Base-by-base conservation (phyloP, 2,113 vertebrate genomes). In the Tinamus guttatus region DNA sequence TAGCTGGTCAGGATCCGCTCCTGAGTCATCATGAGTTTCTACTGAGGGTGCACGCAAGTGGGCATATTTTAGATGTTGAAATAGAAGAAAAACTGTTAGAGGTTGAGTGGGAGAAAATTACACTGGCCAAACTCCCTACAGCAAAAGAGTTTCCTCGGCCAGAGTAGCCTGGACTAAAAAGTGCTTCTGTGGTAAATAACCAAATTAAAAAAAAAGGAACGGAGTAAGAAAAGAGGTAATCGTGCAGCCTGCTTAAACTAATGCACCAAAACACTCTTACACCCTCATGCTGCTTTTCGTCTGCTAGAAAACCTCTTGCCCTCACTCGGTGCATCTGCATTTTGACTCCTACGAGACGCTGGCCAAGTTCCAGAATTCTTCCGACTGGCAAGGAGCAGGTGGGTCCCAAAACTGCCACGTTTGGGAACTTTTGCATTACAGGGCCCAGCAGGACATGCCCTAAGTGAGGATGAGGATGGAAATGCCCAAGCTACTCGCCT, bases 21-120 rank as follows among this genome's bases (percentile, higher is more conserved):
- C 77, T 90, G 92, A 97, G 62, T 94, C 85, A 88, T 38, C n/a
- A 3, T 68, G 68, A 81, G 62, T 86, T 92, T 90, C 94, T 87
- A 41, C 38, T 0, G 43, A 85, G 80, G 32, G 38, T 73, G 88
- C 73, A 85, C 93, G 83, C 62, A 73, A 86, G 62, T 36, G 86
- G 74, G 52, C 58, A 49, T 89, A 51, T 65, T 78, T 76, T 94
- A 89, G 69, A 83, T 80, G 56, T 85, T 83, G 83, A 84, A 78
- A 84, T 75, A 22, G 32, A 93, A 89, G 81, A 65, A 92, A 94
- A 92, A 40, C 4, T 38, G 15, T 52, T 87, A 75, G 84, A 79
- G 28, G 36, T 22, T 56, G 47, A 68, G 36, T 89, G 52, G n/a
- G 68, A 51, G 59, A 43, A 71, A 11, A 0, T 8, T 27, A 34